These are phyloP conservation scores for Papilio glaucus DNA, from an alignment of 1,140 invertebrate species.

Conservation along the genomic window DNA sequence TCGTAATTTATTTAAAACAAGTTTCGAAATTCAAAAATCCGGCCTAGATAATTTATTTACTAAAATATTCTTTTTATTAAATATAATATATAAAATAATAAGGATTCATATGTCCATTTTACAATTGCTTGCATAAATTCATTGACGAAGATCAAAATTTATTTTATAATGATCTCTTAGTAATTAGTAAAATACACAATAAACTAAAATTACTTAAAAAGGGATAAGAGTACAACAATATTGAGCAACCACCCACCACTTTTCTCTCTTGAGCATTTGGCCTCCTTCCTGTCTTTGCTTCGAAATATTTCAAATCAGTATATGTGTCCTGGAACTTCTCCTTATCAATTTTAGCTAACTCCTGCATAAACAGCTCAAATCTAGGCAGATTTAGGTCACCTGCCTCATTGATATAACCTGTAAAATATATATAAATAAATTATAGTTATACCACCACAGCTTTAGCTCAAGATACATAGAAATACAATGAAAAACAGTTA, in stretches of 20 bases:
- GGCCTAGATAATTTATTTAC: no score
- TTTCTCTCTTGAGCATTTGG: slow-evolving; percentile 77
- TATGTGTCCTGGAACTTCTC: slow-evolving; percentile 93
- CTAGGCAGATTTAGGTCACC: slow-evolving; percentile 93
- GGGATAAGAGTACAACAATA: neutral
- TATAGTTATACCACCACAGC: slow-evolving; percentile 25
- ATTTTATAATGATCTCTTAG: no score
- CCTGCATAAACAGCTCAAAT: slow-evolving; percentile 94
- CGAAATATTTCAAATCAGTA: slow-evolving; percentile 94
- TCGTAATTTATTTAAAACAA: no score
- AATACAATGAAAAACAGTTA: slow-evolving; percentile 71
- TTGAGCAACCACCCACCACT: slow-evolving; percentile 59
- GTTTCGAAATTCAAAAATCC: no score
- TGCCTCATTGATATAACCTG: slow-evolving; percentile 96
- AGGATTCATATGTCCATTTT: no score
- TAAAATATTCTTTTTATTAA: no score
- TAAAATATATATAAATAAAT: slow-evolving; percentile 29
- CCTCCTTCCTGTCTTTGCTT: slow-evolving; percentile 87
- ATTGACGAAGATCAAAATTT: no score
- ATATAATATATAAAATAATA: no score
- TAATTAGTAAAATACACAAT: no score
- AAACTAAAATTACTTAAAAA: no score
- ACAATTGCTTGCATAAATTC: no score
- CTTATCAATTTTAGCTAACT: slow-evolving; percentile 90
- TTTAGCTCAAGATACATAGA: no score